A percentile compares a stretch with the other conserved stretches of the same genome.
Evolutionary conservation across 2,888 invertebrate genomes (phyloP).

Genomic region (Ophioninae sp.): DNA sequence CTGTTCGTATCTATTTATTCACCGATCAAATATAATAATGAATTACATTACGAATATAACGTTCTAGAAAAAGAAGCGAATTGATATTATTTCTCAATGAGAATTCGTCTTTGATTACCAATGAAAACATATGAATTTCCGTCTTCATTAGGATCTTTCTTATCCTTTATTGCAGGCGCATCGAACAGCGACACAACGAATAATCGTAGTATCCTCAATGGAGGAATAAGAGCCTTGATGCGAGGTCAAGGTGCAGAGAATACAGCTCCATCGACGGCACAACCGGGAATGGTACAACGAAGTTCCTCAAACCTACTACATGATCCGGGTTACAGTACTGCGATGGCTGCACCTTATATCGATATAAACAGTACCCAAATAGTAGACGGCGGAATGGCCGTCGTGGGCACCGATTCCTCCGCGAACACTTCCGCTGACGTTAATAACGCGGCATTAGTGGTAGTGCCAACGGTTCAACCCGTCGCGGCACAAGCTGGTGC

Average conservation of each 20-base stretch:
- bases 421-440: constrained; percentile 57
- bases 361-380: constrained; percentile 36
- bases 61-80: neutral
- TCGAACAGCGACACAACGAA: constrained; percentile 77
- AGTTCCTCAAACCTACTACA: constrained; percentile 70
- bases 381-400: constrained; percentile 29
- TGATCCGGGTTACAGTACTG: constrained; percentile 64
- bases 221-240: constrained; percentile 88
- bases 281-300: constrained; percentile 69
- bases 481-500: constrained; percentile 36
- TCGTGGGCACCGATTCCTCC: constrained; percentile 31
- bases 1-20: neutral
- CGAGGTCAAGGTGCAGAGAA: constrained; percentile 84
- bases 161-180: constrained; percentile 69
- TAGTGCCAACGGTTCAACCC: constrained; percentile 32
- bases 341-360: constrained; percentile 27
- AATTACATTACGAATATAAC: neutral
- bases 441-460: constrained; percentile 35
- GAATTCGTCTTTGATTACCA: neutral
- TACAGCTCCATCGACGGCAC: constrained; percentile 75
- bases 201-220: constrained; percentile 85
- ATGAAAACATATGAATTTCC: too few relatives aligned
- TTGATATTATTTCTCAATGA: neutral
- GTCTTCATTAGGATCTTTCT: neutral
- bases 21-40: neutral